A percentile compares a stretch with the other conserved stretches of the same genome.
phyloP scores from a whole-genome alignment of 2,113 vertebrate species.

The Elaphurus davidianus region DNA sequence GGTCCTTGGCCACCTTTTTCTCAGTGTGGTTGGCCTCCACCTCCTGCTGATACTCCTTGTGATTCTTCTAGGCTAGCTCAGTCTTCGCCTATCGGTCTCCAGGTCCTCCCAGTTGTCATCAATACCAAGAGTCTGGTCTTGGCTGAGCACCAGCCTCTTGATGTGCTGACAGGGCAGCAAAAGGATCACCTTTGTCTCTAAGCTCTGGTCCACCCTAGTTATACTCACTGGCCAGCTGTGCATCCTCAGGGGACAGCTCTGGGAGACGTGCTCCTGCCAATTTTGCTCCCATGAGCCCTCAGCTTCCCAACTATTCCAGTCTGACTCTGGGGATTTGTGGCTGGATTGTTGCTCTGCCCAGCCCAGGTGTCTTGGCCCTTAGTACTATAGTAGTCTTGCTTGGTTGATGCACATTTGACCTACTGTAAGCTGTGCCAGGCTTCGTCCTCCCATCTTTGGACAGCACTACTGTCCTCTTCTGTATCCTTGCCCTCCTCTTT shows the following conservation, averaged over 20 bases:
- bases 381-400: constrained; percentile 37
- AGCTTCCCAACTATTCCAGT: constrained; percentile 84
- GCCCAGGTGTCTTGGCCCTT: background rate
- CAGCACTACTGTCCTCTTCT: constrained; percentile 71
- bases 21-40: constrained; percentile 90
- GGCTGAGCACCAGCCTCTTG: constrained; percentile 36
- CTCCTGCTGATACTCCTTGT: constrained; percentile 89
- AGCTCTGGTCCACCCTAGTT: constrained; percentile 85
- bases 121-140: constrained; percentile 37
- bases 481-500: constrained; percentile 60
- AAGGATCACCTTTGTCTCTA: constrained; percentile 81
- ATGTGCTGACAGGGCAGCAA: constrained; percentile 81
- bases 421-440: constrained; percentile 90
- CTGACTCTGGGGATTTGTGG: background rate
- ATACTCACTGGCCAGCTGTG: constrained; percentile 89
- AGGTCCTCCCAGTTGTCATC: constrained; percentile 92
- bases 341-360: background rate
- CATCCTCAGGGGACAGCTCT: constrained; percentile 78
- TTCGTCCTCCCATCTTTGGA: constrained; percentile 89
- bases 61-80: constrained; percentile 90
- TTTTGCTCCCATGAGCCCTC: constrained; percentile 89
- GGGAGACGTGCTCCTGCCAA: constrained; percentile 80
- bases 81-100: constrained; percentile 84
- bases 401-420: constrained; percentile 28
- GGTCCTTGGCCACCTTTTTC: constrained; percentile 90